Evolutionary conservation across 2,888 invertebrate species (phyloP), one percentile per base, ranked within the genome.

Genomic region (Halocaridina rubra): DNA sequence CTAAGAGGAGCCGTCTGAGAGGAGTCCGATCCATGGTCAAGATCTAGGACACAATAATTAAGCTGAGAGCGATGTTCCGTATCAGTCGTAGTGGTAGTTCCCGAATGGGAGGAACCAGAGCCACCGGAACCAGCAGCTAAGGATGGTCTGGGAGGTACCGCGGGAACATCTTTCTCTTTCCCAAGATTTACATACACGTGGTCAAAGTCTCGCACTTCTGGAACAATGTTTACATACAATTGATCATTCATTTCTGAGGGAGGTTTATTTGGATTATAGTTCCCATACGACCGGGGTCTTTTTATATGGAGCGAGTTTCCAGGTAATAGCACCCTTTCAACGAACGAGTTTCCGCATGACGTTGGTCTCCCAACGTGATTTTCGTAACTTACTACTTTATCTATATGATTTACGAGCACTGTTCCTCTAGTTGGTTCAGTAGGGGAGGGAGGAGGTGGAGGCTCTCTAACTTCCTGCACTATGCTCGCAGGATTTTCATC

Each of bases 21-120:
- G 53, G 89, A 89, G 72, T 89, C 89, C 19, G 88, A 88, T 33
- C 89, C 89, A 75, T 88, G 92, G 89, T 95, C 94, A 89, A 97
- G 93, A 90, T 96, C 96, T 88, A 96, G 91, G 88, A 95, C 93
- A 4, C 95, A 95, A 91, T 96, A 97, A 91, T 96, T 96, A 0
- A 96, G 92, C 90, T 93, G 93, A 75, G 92, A 91, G 19, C 91
- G 91, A 10, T 90, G 89, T 30, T 90, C 89, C 19, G 77, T 84
- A 64, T 85, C 82, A 24, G 85, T 87, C 13, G 84, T 84, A 33
- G 76, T 86, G 57, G 85, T 85, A 39, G 82, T 84, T 29, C 84
- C 84, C n/a, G 87, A 87, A 30, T 81, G 80, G 30, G 87, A 86
- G 46, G 85, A 85, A 5, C 80, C 81, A n/a, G 88, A 85, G 16